Evolutionary conservation across 1,140 invertebrate species (phyloP), one percentile per base, ranked within the genome.

Genomic region (Ips typographus): DNA sequence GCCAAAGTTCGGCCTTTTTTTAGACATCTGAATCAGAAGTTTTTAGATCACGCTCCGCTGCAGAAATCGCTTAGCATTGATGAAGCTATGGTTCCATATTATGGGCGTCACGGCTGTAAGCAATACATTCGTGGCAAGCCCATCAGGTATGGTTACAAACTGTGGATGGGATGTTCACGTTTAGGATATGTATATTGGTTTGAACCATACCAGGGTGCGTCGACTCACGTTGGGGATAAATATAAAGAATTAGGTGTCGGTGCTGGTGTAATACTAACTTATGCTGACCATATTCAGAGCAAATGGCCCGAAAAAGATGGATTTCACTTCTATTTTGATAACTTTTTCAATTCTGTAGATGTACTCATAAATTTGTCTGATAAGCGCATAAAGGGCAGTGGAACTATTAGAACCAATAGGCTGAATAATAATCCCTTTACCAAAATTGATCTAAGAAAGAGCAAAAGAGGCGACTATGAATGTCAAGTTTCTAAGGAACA

Each of bases 1-100:
- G 53, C 69, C 37, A 80, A 79, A 75, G 5, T 79, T 40, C 65
- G 73, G 56, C 68, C 55, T 36, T 65, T 76, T 4, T 68, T 76
- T 8, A 78, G 80, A 22, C 8, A 47, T 36, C 5, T 66, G 47
- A 71, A 71, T 22, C 39, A 49, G 7, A 59, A 59, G 36, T 71
- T 62, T 68, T 49, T 44, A 68, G 22, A 56, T 56, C 40, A 47
- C 7, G 40, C 47, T 7, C 60, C 55, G 7, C 4, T 36, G 6
- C 38, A 39, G 8, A 41, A 62, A 67, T 38, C 67, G 2, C 43
- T 58, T 40, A 41, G 36, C 8, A 38, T 68, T 43, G 73, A 71
- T 62, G 73, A 76, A 51, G 42, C 69, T 7, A 74, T 75, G 73
- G 51, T 76, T 38, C 61, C 64, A 0, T 76, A 74, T 56, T 71